These are phyloP conservation scores for Cyprinodon variegatus DNA, from an alignment of 2,113 vertebrate species.

Conservation along the genomic window DNA sequence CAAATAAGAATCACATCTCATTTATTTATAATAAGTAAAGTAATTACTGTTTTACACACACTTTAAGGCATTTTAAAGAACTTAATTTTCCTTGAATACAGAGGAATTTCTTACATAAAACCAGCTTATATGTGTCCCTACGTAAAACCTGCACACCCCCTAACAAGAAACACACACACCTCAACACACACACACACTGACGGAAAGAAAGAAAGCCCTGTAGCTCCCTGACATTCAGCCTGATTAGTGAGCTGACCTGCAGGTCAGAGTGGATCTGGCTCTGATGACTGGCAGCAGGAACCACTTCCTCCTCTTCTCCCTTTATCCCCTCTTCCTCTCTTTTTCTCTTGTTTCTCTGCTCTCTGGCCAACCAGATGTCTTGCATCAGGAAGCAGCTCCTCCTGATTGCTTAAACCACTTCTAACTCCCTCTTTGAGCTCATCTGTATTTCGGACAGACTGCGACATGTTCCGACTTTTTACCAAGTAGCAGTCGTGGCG, in stretches of 20 bases:
- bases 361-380: constrained; percentile 62
- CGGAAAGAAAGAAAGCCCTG: neutral
- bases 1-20: neutral
- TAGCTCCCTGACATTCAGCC: constrained; percentile 65
- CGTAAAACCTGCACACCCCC: neutral
- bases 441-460: constrained; percentile 12
- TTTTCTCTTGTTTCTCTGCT: constrained; percentile 11
- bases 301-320: constrained; percentile 42
- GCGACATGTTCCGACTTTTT: constrained; percentile 11
- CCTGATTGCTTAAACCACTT: constrained; percentile 48
- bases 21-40: too few species aligned
- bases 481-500: neutral
- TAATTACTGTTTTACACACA: too few species aligned
- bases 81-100: neutral
- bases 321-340: constrained; percentile 19
- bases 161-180: constrained; percentile 23
- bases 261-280: constrained; percentile 66
- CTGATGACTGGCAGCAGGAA: constrained; percentile 73
- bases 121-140: neutral
- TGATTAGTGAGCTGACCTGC: constrained; percentile 74
- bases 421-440: constrained; percentile 46
- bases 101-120: neutral
- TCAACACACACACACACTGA: neutral
- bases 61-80: neutral
- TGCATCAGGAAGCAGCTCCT: constrained; percentile 58